Evolutionary conservation across 2,888 invertebrate genomes (phyloP).

Genomic region (Lathronympha strigana): DNA sequence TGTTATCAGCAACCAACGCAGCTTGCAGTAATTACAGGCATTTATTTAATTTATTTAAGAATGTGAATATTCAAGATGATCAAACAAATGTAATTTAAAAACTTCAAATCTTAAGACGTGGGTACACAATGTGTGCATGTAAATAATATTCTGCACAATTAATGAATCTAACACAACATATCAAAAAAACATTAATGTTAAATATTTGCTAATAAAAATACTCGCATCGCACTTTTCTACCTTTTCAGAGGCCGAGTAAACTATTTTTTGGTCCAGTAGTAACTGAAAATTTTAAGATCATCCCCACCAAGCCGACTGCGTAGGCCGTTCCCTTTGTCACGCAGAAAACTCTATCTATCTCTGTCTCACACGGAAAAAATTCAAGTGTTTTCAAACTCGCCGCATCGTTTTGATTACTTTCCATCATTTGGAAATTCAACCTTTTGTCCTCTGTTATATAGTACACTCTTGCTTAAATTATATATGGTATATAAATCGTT

Average conservation of each 20-base stretch:
- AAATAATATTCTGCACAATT: too few relatives aligned
- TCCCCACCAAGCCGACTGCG: slow-evolving; percentile 72
- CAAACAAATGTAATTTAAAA: too few relatives aligned
- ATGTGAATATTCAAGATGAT: too few relatives aligned
- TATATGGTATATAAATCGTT: slow-evolving; percentile 50
- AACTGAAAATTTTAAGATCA: slow-evolving; percentile 77
- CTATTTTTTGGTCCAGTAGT: slow-evolving; percentile 58
- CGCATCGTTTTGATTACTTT: slow-evolving; percentile 62
- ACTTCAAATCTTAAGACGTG: too few relatives aligned
- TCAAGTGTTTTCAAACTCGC: slow-evolving; percentile 65
- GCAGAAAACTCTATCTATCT: slow-evolving; percentile 76
- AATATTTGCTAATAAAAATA: not conserved
- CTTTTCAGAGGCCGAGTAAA: slow-evolving; percentile 43
- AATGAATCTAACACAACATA: too few relatives aligned
- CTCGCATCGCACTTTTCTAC: not conserved
- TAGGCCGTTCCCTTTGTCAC: slow-evolving; percentile 80
- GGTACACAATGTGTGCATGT: too few relatives aligned
- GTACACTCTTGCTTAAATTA: slow-evolving; percentile 46
- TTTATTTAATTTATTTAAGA: too few relatives aligned
- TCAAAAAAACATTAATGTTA: too few relatives aligned
- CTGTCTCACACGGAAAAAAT: slow-evolving; percentile 77
- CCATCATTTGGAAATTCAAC: slow-evolving; percentile 48
- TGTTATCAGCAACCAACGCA: too few relatives aligned
- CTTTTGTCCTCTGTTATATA: slow-evolving; percentile 45
- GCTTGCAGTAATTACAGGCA: too few relatives aligned